Conservation (phyloP, 2,113 vertebrate genomes). For the Spilogale gracilis region DNA sequence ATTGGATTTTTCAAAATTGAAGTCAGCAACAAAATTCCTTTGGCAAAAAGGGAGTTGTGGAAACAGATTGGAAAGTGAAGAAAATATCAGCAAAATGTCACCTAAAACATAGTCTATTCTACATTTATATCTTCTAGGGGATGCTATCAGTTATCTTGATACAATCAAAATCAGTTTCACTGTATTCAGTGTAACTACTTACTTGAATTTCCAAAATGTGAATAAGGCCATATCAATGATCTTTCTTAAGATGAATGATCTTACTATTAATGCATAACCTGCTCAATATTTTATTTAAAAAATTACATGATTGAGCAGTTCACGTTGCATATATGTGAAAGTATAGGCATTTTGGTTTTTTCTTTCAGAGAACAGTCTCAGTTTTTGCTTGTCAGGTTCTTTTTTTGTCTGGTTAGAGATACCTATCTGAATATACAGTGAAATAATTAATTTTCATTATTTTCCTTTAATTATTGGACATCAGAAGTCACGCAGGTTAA, state of each 20-base stretch:
- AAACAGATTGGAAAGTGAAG: background rate
- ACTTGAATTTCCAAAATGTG: conserved; percentile 4
- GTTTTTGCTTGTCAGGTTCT: background rate
- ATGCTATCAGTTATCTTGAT: conserved; percentile 31
- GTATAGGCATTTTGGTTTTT: background rate
- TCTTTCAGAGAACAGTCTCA: background rate
- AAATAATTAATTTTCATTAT: conserved; percentile 48
- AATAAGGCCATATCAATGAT: background rate
- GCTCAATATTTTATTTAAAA: conserved; percentile 32
- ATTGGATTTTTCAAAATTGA: conserved; percentile 14
- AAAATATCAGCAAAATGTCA: conserved; percentile 15
- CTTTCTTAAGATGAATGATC: conserved; percentile 22
- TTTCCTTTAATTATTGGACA: background rate
- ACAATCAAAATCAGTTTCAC: conserved; percentile 24
- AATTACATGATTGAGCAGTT: background rate
- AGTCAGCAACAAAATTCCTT: conserved; percentile 55
- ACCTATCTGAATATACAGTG: background rate
- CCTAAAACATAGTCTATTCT: background rate
- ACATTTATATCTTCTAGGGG: background rate
- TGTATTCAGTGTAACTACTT: background rate
- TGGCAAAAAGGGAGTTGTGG: conserved; percentile 19
- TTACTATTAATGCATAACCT: background rate
- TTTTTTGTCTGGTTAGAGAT: conserved; percentile 4
- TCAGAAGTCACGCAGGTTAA: background rate
- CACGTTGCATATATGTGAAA: background rate